These are phyloP conservation scores for Caenorhabditis sp. DNA, from an alignment of 2,888 invertebrate genomes.

Conservation along the genomic window DNA sequence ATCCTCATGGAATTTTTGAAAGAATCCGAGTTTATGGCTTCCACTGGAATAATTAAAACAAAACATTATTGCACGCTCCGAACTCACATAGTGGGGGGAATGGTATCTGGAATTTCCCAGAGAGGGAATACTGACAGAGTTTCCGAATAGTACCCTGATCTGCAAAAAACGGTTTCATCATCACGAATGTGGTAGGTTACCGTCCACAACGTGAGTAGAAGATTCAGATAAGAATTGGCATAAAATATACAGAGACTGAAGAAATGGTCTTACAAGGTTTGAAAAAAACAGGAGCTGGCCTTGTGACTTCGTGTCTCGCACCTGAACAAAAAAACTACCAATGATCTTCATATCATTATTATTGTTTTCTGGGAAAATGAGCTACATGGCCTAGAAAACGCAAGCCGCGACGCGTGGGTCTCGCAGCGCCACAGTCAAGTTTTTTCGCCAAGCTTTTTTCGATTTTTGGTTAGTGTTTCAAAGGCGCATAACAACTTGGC, in stretches of 20 bases:
- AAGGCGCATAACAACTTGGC: no score
- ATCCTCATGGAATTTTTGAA: constrained; percentile 76
- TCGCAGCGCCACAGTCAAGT: no score
- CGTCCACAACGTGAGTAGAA: neutral
- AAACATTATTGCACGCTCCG: neutral
- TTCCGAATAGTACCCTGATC: constrained; percentile 70
- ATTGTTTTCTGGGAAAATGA: no score
- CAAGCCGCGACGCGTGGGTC: no score
- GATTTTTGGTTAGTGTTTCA: no score
- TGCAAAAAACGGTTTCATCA: constrained; percentile 15
- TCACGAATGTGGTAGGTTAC: neutral
- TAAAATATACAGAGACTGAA: constrained; percentile 74
- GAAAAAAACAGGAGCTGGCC: constrained; percentile 72
- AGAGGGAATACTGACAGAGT: constrained; percentile 59
- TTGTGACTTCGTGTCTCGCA: constrained; percentile 29
- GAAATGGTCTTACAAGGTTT: constrained; percentile 77
- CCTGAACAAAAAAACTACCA: constrained; percentile 18
- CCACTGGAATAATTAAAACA: constrained; percentile 73
- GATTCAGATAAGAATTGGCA: constrained; percentile 20
- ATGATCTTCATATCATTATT: no score
- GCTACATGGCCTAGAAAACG: no score
- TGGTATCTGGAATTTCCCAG: constrained; percentile 18
- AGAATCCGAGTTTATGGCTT: constrained; percentile 80
- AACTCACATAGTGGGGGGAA: constrained; percentile 53
- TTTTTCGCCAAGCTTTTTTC: no score